Evolutionary conservation across 2,797 vertebrate species (phyloP).

Genomic region (Holocentrus rufus): DNA sequence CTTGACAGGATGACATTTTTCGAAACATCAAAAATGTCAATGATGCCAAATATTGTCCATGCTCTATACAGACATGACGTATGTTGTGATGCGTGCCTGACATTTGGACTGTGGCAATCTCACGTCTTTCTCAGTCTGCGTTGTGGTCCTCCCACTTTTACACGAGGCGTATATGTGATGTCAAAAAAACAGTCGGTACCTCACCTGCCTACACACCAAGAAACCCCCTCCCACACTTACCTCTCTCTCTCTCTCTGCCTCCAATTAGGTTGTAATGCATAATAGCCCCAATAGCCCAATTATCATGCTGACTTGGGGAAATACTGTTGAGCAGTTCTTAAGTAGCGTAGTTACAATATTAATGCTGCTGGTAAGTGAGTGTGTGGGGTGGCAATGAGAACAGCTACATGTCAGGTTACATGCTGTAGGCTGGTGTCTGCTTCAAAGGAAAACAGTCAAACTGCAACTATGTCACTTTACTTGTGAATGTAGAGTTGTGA

Average conservation of each 20-base stretch:
- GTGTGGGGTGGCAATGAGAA: neutral
- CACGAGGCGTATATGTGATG: constrained; percentile 9
- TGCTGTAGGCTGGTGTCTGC: constrained; percentile 45
- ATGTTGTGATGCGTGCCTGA: constrained; percentile 4
- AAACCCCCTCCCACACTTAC: constrained; percentile 66
- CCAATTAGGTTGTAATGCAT: constrained; percentile 5
- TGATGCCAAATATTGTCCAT: neutral
- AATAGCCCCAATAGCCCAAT: constrained; percentile 51
- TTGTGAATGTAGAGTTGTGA: neutral
- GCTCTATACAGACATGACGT: neutral
- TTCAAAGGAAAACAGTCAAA: constrained; percentile 19
- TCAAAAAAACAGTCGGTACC: constrained; percentile 31
- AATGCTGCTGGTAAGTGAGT: constrained; percentile 62
- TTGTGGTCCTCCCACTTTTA: neutral
- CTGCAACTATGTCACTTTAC: constrained; percentile 25
- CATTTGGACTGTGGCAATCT: constrained; percentile 60
- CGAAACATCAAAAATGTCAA: too few species aligned
- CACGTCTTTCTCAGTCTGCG: neutral
- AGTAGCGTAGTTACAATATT: constrained; percentile 4
- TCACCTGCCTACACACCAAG: constrained; percentile 36
- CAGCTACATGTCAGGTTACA: too few species aligned
- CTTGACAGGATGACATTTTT: too few species aligned
- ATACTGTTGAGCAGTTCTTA: constrained; percentile 27
- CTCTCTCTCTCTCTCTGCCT: constrained; percentile 26
- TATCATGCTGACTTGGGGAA: constrained; percentile 61